Evolutionary conservation across 1,140 invertebrate genomes (phyloP).

Genomic region (Bacillus rossius): DNA sequence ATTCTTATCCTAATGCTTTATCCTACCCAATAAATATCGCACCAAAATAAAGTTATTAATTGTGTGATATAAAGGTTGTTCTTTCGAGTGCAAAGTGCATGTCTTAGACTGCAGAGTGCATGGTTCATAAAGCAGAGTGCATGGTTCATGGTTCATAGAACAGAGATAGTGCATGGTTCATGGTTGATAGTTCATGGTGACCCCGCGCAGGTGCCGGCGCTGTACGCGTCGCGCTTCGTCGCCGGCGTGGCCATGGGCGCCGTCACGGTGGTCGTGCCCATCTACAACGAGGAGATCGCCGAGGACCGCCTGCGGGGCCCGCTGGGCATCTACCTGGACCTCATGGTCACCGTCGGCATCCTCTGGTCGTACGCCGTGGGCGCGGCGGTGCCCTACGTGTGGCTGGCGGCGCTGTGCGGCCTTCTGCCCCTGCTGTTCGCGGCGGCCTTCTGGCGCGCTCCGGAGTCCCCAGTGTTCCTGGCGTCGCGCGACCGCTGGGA

Average conservation of each 20-base stretch:
- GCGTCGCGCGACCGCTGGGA: constrained; percentile 28
- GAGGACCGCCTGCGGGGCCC: constrained; percentile 51
- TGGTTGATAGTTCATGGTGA: no score
- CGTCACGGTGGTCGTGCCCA: constrained; percentile 53
- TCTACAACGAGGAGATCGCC: constrained; percentile 56
- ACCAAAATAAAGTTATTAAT: no score
- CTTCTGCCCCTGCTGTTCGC: constrained; percentile 45
- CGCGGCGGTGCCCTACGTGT: constrained; percentile 35
- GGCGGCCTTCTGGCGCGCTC: constrained; percentile 43
- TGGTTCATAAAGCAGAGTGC: no score
- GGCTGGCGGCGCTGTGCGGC: constrained; percentile 40
- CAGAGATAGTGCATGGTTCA: no score
- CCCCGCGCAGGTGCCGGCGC: constrained; percentile 25
- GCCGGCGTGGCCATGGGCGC: constrained; percentile 58
- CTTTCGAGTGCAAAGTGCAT: no score
- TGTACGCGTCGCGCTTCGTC: constrained; percentile 55
- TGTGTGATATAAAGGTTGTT: no score
- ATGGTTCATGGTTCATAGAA: no score
- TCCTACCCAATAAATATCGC: no score
- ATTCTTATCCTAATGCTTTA: no score
- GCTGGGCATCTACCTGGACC: constrained; percentile 50
- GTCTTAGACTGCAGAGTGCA: no score
- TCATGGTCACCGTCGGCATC: constrained; percentile 52
- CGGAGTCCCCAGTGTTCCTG: constrained; percentile 43
- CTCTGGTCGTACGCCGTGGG: constrained; percentile 49